Conservation (phyloP, 1,140 invertebrate genomes). For the Phortica variegata region DNA sequence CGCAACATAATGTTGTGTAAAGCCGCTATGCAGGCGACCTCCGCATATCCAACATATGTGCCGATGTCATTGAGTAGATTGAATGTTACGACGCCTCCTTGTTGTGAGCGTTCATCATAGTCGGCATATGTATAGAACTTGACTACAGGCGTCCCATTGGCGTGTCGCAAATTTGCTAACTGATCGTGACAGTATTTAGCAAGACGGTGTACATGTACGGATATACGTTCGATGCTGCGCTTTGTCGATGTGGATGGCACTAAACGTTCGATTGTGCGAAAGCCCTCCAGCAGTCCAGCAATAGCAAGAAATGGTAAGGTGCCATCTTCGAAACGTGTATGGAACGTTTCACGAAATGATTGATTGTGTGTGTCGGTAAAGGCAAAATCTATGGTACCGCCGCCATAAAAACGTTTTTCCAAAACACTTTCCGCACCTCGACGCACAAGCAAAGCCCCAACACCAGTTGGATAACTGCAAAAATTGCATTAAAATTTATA, state of each 20-base stretch:
- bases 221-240: constrained; percentile 69
- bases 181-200: constrained; percentile 71
- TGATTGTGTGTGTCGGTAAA: constrained; percentile 71
- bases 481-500: neutral
- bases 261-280: constrained; percentile 68
- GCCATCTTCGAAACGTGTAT: constrained; percentile 91
- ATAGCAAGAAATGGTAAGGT: constrained; percentile 88
- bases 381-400: constrained; percentile 84
- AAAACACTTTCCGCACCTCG: constrained; percentile 67
- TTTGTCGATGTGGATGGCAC: constrained; percentile 57
- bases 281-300: constrained; percentile 76
- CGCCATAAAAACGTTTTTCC: constrained; percentile 83
- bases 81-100: constrained; percentile 88
- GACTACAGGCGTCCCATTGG: constrained; percentile 70
- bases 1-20: constrained; percentile 83
- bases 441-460: constrained; percentile 82
- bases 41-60: constrained; percentile 81
- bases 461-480: constrained; percentile 82
- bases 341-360: constrained; percentile 65
- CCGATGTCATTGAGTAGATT: constrained; percentile 79
- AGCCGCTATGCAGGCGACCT: constrained; percentile 87
- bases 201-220: constrained; percentile 73
- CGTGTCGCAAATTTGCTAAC: constrained; percentile 68
- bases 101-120: constrained; percentile 64
- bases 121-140: constrained; percentile 73